A percentile compares a stretch with the other conserved stretches of the same genome.
These are phyloP conservation scores for Chaetodon auriga DNA, from an alignment of 2,113 vertebrate genomes.

Conservation along the genomic window DNA sequence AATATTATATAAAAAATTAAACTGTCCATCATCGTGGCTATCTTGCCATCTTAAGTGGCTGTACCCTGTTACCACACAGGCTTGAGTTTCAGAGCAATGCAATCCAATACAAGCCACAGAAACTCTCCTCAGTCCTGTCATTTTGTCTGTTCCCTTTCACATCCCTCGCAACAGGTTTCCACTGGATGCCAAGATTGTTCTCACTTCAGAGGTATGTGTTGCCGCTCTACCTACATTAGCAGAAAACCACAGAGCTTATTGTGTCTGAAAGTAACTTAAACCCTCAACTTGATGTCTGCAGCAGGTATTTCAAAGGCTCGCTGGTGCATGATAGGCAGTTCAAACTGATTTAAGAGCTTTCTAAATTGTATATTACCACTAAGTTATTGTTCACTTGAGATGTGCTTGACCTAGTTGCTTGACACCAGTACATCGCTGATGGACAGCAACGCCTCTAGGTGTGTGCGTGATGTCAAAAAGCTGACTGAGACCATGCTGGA, in stretches of 20 bases:
- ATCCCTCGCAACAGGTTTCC: slow-evolving; percentile 76
- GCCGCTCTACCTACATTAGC: slow-evolving; percentile 41
- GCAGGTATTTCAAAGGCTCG: not conserved
- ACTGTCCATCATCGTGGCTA: slow-evolving; percentile 80
- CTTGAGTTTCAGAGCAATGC: slow-evolving; percentile 84
- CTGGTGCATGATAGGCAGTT: not conserved
- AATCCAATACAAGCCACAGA: slow-evolving; percentile 84
- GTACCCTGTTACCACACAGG: slow-evolving; percentile 83
- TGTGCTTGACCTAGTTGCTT: slow-evolving; percentile 35
- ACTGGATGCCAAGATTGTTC: slow-evolving; percentile 59
- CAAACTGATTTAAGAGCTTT: slow-evolving; percentile 9
- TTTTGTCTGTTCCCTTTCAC: slow-evolving; percentile 80
- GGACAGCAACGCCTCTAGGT: slow-evolving; percentile 41
- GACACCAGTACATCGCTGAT: slow-evolving; percentile 26
- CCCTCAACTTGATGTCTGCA: slow-evolving; percentile 5
- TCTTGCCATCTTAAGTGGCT: slow-evolving; percentile 87
- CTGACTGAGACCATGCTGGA: slow-evolving; percentile 36
- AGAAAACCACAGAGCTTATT: slow-evolving; percentile 31
- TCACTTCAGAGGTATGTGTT: slow-evolving; percentile 63
- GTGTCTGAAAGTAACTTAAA: slow-evolving; percentile 21
- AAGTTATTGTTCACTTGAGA: slow-evolving; percentile 13
- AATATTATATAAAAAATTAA: slow-evolving; percentile 84
- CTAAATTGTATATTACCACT: not conserved
- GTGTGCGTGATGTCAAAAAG: slow-evolving; percentile 56
- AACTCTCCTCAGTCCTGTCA: slow-evolving; percentile 80